Evolutionary conservation across 2,113 vertebrate genomes (phyloP), one percentile per base, ranked within the genome.

Genomic region (Otis tarda): DNA sequence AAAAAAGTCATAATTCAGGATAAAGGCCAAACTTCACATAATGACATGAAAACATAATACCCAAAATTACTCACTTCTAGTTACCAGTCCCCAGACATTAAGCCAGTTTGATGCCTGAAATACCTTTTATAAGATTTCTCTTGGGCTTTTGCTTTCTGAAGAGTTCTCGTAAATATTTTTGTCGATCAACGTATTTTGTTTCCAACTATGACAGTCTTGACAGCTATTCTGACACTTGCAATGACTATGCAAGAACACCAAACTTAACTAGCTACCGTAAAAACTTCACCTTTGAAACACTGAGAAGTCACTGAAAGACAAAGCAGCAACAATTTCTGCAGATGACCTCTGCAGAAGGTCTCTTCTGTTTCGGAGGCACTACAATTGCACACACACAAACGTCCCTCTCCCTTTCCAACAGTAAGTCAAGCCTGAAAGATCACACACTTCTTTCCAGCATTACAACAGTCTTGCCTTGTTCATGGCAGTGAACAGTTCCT

Each of bases 131-230:
- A 69, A 67, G 27, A 50, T 18, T 76, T 59, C 47, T 65, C 28
- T 67, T 25, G 6, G 65, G n/a, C 17, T 81, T 94, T 21, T 70
- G 24, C 47, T 89, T 74, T 77, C 35, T 73, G 39, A 45, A 41
- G 57, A 75, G 28, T 14, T 82, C 67, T 47, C 45, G 20, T 11
- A 70, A 81, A 17, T 41, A n/a, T 33, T 88, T 88, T 27, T 78
- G 45, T 23, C 0, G 0, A 65, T n/a, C 21, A 17, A 4, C 6
- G 37, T 14, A 10, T 52, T 71, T 70, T 49, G 57, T 39, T 75
- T 50, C 50, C 52, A 73, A 2, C 30, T 37, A n/a, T 61, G 33
- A 43, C 25, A 47, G n/a, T 9, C 31, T 1, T 37, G 31, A 16
- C 73, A 64, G 30, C 16, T 87, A 25, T 16, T 35, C 43, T 84